Base-by-base conservation (phyloP, 2,113 vertebrate genomes). In the Tricholaema leucomelas region DNA sequence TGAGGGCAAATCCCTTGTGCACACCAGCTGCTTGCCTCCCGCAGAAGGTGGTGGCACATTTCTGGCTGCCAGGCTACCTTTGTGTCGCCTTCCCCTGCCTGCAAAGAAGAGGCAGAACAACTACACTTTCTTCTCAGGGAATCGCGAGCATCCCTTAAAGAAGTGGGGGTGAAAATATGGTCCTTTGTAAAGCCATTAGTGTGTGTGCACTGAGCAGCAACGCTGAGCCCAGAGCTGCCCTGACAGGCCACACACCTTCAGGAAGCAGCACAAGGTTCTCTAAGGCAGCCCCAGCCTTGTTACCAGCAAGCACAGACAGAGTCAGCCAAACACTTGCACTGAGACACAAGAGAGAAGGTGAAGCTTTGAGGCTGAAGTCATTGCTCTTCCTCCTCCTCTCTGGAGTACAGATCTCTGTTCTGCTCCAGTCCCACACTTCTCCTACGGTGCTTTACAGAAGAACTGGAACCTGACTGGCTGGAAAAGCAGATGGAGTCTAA, bases 401-500 rank as follows among this genome's bases (percentile, higher is more conserved):
- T 44, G 35, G 60, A 64, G 35, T 56, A n/a, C 40, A 85, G 91
- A 79, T 61, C 35, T 1, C 14, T 52, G 75, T 77, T 88, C 80
- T 94, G 65, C 30, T 94, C 52, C 56, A 80, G 90, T 91, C 85
- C 94, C 73, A 89, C 79, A 86, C 65, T 85, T 95, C 79, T 93
- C 84, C 85, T 92, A 81, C 11, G 1, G 72, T 28, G 19, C 76
- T 64, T 55, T 77, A 54, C 82, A 92, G 80, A 55, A 87, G 55
- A 90, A 58, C 42, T 56, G 85, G 65, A 76, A 92, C 90, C 61
- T 71, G 65, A 88, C 82, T 92, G 77, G 60, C 83, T 94, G 73
- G 83, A 80, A 90, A 92, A 86, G 74, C 90, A 94, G 93, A 95
- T 92, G 92, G 93, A 91, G 58, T 76, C 88, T 88, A 95, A 91